Base-by-base conservation (phyloP, 30 jellyfish, hydroid and myxozoan genomes). In the Rhopilema esculentum region DNA sequence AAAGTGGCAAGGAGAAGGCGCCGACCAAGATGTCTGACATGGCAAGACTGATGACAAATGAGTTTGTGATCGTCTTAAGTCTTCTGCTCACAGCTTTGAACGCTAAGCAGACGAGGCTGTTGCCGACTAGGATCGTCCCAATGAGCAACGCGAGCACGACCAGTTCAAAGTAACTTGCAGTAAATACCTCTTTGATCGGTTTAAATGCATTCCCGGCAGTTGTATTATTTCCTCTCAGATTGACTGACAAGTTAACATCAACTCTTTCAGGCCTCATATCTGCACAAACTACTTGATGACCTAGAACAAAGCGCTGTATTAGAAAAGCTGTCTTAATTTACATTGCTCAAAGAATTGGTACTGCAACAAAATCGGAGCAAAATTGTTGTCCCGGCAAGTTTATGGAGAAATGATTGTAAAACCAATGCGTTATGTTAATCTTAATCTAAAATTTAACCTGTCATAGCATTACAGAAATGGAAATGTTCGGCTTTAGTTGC, bases 1-100 rank as follows among this genome's bases (percentile, higher is more conserved):
- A 85, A 1, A 85, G 82, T 28, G 93, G 93, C 40, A 85, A 64
- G 24, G 93, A 85, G 31, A 85, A 73, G 29, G 83, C 93, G 23
- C 93, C 93, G 19, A 85, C 93, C 28, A 85, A 57, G 30, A 85
- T 85, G 64, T 85, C 93, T 19, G 93, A 85, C 93, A 77, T 77
- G 4, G 93, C 93, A n/a, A 85, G 84, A 57, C 88, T 85, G 65
- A 85, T 66, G 15, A 85, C 93, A 49, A 85, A 85, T 32, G 82
- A 85, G 51, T 85, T 85, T 9, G 93, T 85, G 48, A 85, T 85
- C 33, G 88, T 85, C 49, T 85, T 85, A 81, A 85, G 66, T 63
- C 93, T 40, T 49, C 88, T 75, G 80, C 93, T 75, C 27, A 85
- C 93, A 31, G 81, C 72, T 24, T 63, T 75, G 76, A 72, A 85